Conservation (phyloP, 2,113 vertebrate genomes). For the Trogon surrucura region DNA sequence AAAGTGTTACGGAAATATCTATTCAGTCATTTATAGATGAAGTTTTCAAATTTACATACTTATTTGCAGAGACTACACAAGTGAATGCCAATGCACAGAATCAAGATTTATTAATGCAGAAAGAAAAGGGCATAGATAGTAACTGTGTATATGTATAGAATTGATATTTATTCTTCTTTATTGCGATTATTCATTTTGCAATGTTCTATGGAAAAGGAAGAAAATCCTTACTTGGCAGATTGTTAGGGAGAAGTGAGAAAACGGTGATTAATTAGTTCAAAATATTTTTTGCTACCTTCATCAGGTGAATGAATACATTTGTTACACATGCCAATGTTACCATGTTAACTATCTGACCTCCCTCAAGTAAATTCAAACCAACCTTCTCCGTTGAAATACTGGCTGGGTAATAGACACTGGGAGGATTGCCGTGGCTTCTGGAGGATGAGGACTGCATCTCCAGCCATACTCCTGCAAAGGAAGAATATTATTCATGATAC, state of each 20-base stretch:
- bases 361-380: neutral
- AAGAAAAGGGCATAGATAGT: neutral
- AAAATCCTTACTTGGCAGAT: neutral
- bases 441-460: neutral
- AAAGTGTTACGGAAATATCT: constrained; percentile 12
- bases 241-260: neutral
- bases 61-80: constrained; percentile 35
- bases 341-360: neutral
- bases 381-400: neutral
- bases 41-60: constrained; percentile 50
- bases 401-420: neutral
- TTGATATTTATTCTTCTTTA: constrained; percentile 1
- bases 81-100: constrained; percentile 25
- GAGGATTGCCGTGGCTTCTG: neutral
- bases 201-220: neutral
- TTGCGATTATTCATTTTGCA: neutral
- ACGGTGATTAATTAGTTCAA: neutral
- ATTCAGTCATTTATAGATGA: constrained; percentile 40
- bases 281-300: neutral
- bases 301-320: neutral
- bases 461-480: neutral
- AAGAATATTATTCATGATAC: neutral
- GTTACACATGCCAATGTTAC: neutral
- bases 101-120: constrained; percentile 5
- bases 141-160: neutral